Evolutionary conservation across 1,140 invertebrate species (phyloP).

Genomic region (Drosophila lowei): DNA sequence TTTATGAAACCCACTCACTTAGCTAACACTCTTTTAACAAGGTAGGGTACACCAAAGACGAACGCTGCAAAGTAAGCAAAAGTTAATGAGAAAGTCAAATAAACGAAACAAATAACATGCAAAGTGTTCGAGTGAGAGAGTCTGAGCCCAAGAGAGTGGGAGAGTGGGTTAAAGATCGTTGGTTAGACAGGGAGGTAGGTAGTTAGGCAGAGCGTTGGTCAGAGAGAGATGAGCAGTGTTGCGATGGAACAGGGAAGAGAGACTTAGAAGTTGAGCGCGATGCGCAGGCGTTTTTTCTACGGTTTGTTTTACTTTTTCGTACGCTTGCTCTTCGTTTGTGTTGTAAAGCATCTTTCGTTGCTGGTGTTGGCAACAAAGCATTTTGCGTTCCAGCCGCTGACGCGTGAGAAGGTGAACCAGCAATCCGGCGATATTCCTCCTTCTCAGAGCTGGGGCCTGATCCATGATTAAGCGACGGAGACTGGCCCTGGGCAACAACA

Average conservation of each 20-base stretch:
- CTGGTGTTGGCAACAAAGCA: conserved; percentile 39
- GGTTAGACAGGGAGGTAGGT: too few relatives aligned
- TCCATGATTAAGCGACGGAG: conserved; percentile 55
- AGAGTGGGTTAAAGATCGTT: conserved; percentile 5
- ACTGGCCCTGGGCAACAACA: conserved; percentile 54
- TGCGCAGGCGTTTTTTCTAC: conserved; percentile 60
- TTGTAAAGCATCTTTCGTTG: background rate
- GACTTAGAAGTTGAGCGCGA: conserved; percentile 22
- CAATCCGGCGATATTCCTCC: conserved; percentile 45
- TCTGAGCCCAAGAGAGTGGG: conserved; percentile 6
- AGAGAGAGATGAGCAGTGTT: conserved; percentile 5
- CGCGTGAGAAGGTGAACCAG: conserved; percentile 56
- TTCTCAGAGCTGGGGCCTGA: conserved; percentile 20
- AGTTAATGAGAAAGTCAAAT: conserved; percentile 81
- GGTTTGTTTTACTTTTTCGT: conserved; percentile 27
- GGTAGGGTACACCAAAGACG: conserved; percentile 27
- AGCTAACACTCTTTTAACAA: background rate
- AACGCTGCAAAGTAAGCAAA: conserved; percentile 66
- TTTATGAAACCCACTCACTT: background rate
- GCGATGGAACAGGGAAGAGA: conserved; percentile 22
- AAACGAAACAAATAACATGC: conserved; percentile 77
- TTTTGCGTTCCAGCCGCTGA: conserved; percentile 33
- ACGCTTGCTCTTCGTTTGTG: conserved; percentile 4
- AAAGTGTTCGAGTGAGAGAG: conserved; percentile 57
- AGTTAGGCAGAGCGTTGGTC: background rate